Base-by-base conservation (phyloP, 2,797 vertebrate species). In the Chelon labrosus region DNA sequence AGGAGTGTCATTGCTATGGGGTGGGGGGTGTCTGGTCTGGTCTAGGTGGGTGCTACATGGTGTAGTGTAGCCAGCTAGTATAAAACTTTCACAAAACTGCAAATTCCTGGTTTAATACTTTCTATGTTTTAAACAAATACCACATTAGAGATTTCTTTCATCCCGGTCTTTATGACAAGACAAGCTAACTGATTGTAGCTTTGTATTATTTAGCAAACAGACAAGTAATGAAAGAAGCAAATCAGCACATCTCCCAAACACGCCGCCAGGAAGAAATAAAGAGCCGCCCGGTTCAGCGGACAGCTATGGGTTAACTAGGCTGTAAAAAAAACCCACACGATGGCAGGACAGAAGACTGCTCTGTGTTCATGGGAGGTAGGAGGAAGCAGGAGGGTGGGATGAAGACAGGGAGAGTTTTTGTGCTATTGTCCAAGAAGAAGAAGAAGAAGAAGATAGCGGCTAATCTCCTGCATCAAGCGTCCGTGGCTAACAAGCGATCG, bases 361-460 rank as follows among this genome's bases (percentile, higher is more conserved):
- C 88, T 89, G 80, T 91, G 77, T 65, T 86, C 73, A 79, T 63
- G 46, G 82, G 84, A 82, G 84, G 80, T 73, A 60, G 75, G 80
- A 86, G 77, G 84, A 85, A 80, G 79, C 22, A 1, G 62, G 65
- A 69, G 79, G 55, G 79, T 70, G 67, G 71, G 60, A 75, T 19
- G 49, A 66, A 81, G 81, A 87, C 85, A 90, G 84, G 70, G 72
- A 80, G 52, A 69, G 75, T 69, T 85, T 85, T 75, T 85, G 84
- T 87, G 46, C 75, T 82, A 70, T 46, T 73, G 55, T 69, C 22
- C 25, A 22, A 70, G 37, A 72, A 53, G 22, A 22, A 22, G 22
- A 22, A 22, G 22, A 22, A 59, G 65, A 39, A 70, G 57, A 59
- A 67, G 51, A 73, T 2, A 69, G 81, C 44, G 31, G 54, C 39